Base-by-base conservation (phyloP, 2,797 vertebrate genomes). In the Squalus acanthias region DNA sequence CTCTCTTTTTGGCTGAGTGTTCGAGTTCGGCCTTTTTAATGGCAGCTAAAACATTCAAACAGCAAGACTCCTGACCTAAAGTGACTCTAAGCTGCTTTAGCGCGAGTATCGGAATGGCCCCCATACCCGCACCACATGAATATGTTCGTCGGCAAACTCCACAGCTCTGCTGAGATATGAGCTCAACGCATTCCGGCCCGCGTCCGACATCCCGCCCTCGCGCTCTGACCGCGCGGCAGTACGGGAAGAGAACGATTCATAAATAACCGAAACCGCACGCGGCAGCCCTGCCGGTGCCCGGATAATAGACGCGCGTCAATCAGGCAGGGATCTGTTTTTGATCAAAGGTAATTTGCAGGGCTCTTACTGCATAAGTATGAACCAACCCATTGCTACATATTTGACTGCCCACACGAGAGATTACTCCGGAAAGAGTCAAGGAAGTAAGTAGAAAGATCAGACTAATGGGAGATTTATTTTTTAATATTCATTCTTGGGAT, bases 41-140 rank as follows among this genome's bases (percentile, higher is more conserved):
- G 1, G 70, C 0, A 10, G 29, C 2, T 1, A 0, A 53, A 89
- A 22, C 24, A n/a, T n/a, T 65, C 3, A 3, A n/a, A 26, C 10
- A 91, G 13, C 26, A 57, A 50, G 46, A 50, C 17, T 50, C 22
- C 20, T n/a, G 33, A 13, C 13, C 9, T 12, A 12, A 13, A 2
- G 29, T 76, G 76, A 17, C 4, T 82, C 39, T 57, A 7, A 6
- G 5, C 9, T 20, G 39, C 39, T 39, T 85, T 4, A 39, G n/a
- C 13, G 76, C 33, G 3, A 82, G 15, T 17, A 82, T n/a, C n/a
- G 12, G 24, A 60, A 89, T 26, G 50, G 0, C 87, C 88, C 76
- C 76, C 96, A 24, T 96, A 97, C 96, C 96, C 96, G 96, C 33
- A 97, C 94, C 65, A 96, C 22, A 46, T 60, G 60, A 60, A 97